These are phyloP conservation scores for Seira musarum DNA, from an alignment of 2,888 invertebrate species.

Conservation along the genomic window DNA sequence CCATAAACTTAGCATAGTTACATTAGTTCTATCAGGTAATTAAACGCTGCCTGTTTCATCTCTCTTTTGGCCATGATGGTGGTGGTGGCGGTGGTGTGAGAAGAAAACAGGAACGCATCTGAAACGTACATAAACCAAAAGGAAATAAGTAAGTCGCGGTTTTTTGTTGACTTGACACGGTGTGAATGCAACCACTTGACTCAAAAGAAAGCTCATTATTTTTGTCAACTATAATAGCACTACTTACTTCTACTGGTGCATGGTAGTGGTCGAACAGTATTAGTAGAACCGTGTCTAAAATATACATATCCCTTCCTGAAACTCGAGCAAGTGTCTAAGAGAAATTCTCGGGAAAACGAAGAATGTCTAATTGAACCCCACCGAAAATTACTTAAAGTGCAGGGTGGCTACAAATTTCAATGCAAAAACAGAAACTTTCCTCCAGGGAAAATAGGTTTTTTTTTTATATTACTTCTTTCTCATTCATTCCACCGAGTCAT, in stretches of 20 bases:
- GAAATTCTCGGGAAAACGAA: conserved; percentile 31
- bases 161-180: conserved; percentile 57
- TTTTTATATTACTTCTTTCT: not conserved
- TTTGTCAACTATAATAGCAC: conserved; percentile 49
- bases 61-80: not conserved
- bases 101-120: not conserved
- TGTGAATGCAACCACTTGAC: conserved; percentile 61
- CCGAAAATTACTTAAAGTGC: conserved; percentile 26
- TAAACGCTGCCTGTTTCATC: not conserved
- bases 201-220: conserved; percentile 61
- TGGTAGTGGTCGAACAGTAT: conserved; percentile 11
- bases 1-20: not conserved
- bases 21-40: not conserved
- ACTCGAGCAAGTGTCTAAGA: conserved; percentile 51
- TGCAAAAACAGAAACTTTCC: conserved; percentile 6
- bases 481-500: conserved; percentile 5
- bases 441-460: not conserved
- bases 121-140: not conserved
- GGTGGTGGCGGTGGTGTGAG: not conserved
- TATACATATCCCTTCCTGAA: not conserved
- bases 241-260: not conserved
- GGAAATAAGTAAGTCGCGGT: conserved; percentile 38
- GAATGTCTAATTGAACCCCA: conserved; percentile 51
- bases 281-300: conserved; percentile 20
- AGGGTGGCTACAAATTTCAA: conserved; percentile 12